Percentiles rank a stretch among this genome's conserved stretches.
Evolutionary conservation across 2,797 vertebrate genomes (phyloP).

Genomic region (Thaleichthys pacificus): DNA sequence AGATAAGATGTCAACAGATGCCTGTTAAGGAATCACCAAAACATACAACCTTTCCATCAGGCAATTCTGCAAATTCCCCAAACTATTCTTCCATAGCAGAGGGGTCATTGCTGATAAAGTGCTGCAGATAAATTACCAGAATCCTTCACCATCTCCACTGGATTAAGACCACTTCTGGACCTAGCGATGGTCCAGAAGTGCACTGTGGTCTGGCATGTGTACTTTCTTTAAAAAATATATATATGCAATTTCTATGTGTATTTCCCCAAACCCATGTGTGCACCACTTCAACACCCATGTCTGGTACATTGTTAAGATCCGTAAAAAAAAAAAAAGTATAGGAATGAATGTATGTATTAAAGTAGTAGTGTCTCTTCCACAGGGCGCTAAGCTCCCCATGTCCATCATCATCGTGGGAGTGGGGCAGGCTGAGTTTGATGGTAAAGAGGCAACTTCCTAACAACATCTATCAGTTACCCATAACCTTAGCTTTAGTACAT

Average conservation of each 20-base stretch:
- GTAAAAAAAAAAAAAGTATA: neutral
- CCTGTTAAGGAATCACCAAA: neutral
- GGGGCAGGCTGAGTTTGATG: conserved; percentile 94
- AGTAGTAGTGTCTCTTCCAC: conserved; percentile 21
- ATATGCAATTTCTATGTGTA: too few relatives aligned
- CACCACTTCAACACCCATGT: too few relatives aligned
- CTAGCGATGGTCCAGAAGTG: too few relatives aligned
- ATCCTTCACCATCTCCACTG: conserved; percentile 1
- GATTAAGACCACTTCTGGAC: neutral
- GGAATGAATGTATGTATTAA: neutral
- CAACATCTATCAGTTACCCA: neutral
- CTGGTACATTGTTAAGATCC: too few relatives aligned
- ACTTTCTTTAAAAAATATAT: too few relatives aligned
- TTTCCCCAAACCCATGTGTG: too few relatives aligned
- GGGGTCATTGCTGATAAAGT: neutral
- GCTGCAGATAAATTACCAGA: conserved; percentile 2
- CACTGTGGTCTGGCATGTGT: too few relatives aligned
- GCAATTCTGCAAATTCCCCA: conserved; percentile 5
- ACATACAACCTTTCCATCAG: neutral
- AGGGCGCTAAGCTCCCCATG: conserved; percentile 96
- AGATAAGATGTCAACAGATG: conserved; percentile 3
- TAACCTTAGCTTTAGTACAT: neutral
- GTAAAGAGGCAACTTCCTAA: conserved; percentile 61
- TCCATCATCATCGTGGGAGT: conserved; percentile 97
- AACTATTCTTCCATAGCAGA: neutral